phyloP scores from a whole-genome alignment of 2,113 vertebrate species.

The Columbina picui region DNA sequence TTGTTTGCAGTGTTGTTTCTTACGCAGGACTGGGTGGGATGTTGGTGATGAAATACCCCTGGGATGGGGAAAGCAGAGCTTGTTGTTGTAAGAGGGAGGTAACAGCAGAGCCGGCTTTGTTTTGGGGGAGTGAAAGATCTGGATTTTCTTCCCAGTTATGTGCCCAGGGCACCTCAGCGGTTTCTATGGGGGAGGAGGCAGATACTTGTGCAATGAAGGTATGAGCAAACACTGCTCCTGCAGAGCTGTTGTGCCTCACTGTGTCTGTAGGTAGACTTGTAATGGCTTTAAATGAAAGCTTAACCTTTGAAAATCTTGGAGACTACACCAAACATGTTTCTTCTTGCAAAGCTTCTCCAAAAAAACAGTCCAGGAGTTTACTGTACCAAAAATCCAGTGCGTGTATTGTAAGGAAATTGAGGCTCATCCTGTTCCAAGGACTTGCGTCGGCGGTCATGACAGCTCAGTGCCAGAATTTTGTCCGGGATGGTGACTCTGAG shows the following conservation, averaged over 20 bases:
- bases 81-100: background rate
- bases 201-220: background rate
- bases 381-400: background rate
- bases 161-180: background rate
- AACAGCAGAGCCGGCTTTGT: fast-evolving
- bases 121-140: background rate
- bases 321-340: background rate
- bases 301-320: background rate
- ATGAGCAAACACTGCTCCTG: background rate
- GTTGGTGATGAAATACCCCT: constrained; percentile 50
- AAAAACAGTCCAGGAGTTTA: background rate
- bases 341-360: background rate
- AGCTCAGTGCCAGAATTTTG: background rate
- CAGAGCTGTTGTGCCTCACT: background rate
- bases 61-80: constrained; percentile 37
- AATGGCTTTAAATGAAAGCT: background rate
- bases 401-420: background rate
- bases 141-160: background rate
- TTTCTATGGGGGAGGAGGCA: background rate
- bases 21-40: constrained; percentile 34
- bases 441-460: background rate
- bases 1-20: background rate
- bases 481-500: fast-evolving
- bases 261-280: background rate
- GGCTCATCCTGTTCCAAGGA: constrained; percentile 19